A percentile compares a stretch with the other conserved stretches of the same genome.
Conservation (phyloP, 2,113 vertebrate species). For the Prunella himalayana region DNA sequence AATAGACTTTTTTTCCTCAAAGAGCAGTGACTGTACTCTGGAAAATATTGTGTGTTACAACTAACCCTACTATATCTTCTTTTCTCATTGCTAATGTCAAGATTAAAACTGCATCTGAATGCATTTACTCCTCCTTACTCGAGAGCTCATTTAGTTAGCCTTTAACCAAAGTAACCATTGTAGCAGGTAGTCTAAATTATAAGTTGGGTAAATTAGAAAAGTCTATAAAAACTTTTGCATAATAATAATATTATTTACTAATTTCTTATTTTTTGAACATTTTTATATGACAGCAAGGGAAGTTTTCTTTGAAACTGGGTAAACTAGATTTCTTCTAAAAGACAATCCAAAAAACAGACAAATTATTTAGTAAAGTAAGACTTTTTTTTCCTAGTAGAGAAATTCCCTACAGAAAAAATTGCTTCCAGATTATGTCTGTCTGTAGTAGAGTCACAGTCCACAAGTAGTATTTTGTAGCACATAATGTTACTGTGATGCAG, state of each 20-base stretch:
- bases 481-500: background rate
- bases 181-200: background rate
- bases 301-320: background rate
- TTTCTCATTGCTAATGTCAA: background rate
- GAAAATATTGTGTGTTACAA: background rate
- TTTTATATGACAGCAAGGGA: background rate
- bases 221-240: background rate
- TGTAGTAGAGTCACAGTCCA: background rate
- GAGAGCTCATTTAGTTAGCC: background rate
- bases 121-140: background rate
- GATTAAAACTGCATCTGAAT: background rate
- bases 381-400: background rate
- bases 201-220: background rate
- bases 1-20: background rate
- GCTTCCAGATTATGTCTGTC: background rate
- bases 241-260: background rate
- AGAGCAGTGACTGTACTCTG: background rate
- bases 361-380: background rate
- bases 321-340: background rate
- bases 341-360: background rate
- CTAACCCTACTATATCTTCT: background rate
- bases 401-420: background rate
- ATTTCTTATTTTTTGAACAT: background rate
- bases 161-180: background rate
- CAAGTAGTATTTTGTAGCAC: background rate